Conservation (phyloP, 2,113 vertebrate genomes). For the Bettongia penicillata region DNA sequence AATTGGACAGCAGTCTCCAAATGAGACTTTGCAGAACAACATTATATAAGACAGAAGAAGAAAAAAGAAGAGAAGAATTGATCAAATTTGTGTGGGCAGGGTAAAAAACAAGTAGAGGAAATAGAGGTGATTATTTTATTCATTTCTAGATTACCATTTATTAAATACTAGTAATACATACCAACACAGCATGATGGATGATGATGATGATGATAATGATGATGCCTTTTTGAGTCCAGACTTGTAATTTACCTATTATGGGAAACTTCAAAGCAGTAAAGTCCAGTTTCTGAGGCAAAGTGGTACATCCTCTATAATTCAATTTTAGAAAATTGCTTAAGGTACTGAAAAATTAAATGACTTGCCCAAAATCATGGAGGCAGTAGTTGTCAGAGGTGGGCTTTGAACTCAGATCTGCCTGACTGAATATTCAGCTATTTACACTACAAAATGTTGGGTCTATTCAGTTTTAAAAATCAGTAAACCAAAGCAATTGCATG, state of each 20-base stretch:
- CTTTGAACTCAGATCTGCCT: neutral
- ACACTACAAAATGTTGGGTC: neutral
- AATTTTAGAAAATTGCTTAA: neutral
- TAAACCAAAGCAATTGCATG: neutral
- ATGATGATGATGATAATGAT: no score
- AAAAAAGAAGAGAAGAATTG: neutral
- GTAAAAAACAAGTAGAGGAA: neutral
- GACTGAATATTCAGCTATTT: neutral
- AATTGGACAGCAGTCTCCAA: constrained; percentile 21
- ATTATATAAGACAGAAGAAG: constrained; percentile 22
- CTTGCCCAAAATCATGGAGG: neutral
- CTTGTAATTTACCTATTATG: neutral
- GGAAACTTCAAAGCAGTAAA: neutral
- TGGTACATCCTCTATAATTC: neutral
- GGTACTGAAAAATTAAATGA: neutral
- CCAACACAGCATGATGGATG: neutral
- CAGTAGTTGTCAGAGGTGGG: neutral
- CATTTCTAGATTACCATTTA: neutral
- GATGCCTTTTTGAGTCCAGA: neutral
- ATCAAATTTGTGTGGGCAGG: neutral
- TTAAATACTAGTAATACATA: neutral
- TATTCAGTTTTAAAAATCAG: neutral
- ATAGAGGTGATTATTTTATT: constrained; percentile 12
- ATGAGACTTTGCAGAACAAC: neutral
- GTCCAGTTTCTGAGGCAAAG: neutral